Percentiles rank a stretch among this genome's conserved stretches.
Conservation (phyloP, 2,113 vertebrate species). For the Seriola quinqueradiata region DNA sequence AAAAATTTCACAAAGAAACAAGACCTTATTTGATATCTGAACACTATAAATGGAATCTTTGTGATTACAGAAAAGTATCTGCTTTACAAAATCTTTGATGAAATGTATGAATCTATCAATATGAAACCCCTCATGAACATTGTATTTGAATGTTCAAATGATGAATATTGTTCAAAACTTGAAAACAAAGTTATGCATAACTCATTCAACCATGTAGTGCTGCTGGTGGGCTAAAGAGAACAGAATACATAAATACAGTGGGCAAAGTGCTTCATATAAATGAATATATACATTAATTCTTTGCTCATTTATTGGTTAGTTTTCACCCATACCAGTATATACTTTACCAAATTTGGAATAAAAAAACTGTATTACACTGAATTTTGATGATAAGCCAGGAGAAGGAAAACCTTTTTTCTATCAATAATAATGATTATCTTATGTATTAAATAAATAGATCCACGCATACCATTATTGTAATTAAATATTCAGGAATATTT, state of each 20-base stretch:
- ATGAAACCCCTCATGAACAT: background rate
- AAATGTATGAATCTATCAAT: background rate
- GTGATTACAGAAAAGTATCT: background rate
- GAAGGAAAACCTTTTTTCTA: too few species aligned
- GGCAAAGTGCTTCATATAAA: background rate
- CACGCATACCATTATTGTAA: too few species aligned
- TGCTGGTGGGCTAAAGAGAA: too few species aligned
- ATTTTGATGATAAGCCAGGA: too few species aligned
- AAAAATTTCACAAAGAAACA: conserved; percentile 6
- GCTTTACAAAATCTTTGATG: background rate
- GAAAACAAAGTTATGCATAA: background rate
- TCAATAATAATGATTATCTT: too few species aligned
- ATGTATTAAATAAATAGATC: too few species aligned
- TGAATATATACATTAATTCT: background rate
- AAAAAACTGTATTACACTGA: too few species aligned
- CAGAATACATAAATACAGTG: too few species aligned
- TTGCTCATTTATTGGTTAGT: background rate
- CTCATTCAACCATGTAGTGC: background rate
- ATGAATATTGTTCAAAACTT: background rate
- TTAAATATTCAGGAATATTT: too few species aligned
- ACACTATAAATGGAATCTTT: background rate
- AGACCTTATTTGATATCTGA: background rate
- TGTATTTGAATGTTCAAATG: background rate
- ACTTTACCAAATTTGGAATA: too few species aligned
- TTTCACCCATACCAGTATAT: background rate